Base-by-base conservation (phyloP, 2,113 vertebrate genomes). In the Paramisgurnus dabryanus region DNA sequence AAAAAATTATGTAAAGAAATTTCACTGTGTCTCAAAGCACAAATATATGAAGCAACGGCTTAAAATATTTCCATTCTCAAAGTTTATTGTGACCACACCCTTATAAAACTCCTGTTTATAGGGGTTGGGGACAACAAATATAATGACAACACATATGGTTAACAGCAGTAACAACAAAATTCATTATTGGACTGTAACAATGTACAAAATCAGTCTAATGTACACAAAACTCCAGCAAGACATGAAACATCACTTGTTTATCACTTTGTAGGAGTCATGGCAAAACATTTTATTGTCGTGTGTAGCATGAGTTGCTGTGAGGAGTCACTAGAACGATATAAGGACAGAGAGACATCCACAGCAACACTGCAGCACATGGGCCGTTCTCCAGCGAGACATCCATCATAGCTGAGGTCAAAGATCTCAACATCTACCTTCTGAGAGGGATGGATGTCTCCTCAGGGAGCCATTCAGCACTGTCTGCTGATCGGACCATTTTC, bases 381-480 rank as follows among this genome's bases (percentile, higher is more conserved):
- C 18, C 50, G n/a, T 53, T 80, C 49, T 63, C 47, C 58, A 22
- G 63, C 7, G 22, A 66, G 60, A 80, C 45, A 71, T 63, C 63
- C 60, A 84, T 76, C 72, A 76, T 45, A 53, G 72, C 41, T 58
- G 67, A 81, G 80, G 80, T 81, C 72, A 76, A 61, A 76, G 72
- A 17, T 76, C 80, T 81, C 8, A 53, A 69, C 72, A 41, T 77
- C 80, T 69, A 47, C 43, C 72, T 76, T 34, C 80, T 81, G 71
- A 81, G 64, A 63, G 61, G 80, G 57, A 60, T 80, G 55, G 63
- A 78, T 68, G 63, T 63, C 61, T 68, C 74, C 45, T 61, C n/a
- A 15, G 69, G 67, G 78, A 67, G 34, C 45, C 63, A 69, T 81
- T 40, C 47, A 68, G 67, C 60, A 81, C 80, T 78, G 67, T 81